A percentile compares a stretch with the other conserved stretches of the same genome.
phyloP scores from a whole-genome alignment of 30 jellyfish, hydroid and myxozoan species.

The Pseudorhiza aurosa region DNA sequence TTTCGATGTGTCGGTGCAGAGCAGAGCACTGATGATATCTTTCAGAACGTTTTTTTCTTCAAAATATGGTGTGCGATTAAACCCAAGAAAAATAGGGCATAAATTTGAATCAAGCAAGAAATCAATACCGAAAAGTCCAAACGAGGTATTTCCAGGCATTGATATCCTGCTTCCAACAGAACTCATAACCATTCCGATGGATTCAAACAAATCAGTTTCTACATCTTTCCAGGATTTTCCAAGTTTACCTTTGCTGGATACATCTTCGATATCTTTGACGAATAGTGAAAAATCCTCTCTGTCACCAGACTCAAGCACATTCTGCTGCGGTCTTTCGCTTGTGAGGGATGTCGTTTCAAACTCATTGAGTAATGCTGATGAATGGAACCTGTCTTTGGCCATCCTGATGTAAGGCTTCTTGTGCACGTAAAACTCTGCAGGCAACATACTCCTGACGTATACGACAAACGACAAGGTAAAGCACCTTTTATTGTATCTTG shows the following conservation, averaged over 20 bases:
- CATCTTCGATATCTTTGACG: slow-evolving; percentile 31
- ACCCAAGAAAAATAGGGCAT: slow-evolving; percentile 54
- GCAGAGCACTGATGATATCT: slow-evolving; percentile 9
- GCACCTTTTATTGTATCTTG: slow-evolving; percentile 48
- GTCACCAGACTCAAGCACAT: not conserved
- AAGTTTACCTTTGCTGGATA: slow-evolving; percentile 17
- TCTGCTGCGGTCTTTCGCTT: slow-evolving; percentile 14
- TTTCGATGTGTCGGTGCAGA: not conserved
- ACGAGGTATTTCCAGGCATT: not conserved
- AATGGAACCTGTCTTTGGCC: slow-evolving; percentile 28
- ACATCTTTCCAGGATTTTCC: slow-evolving; percentile 60
- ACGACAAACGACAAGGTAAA: slow-evolving; percentile 62
- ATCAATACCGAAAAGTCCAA: slow-evolving; percentile 61
- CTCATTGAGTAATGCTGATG: slow-evolving; percentile 42
- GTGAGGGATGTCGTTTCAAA: slow-evolving; percentile 49
- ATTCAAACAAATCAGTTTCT: slow-evolving; percentile 38
- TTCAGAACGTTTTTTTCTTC: slow-evolving; percentile 1
- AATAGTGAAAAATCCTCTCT: slow-evolving; percentile 39
- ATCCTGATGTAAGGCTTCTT: slow-evolving; percentile 57
- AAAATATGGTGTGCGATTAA: slow-evolving; percentile 44
- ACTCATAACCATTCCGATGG: slow-evolving; percentile 32
- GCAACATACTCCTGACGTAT: not conserved
- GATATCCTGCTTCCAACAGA: not conserved
- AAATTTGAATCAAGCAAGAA: slow-evolving; percentile 35
- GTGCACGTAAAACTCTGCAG: slow-evolving; percentile 34